These are phyloP conservation scores for Gasterosteus nipponicus DNA, from an alignment of 2,113 vertebrate species.

Conservation along the genomic window DNA sequence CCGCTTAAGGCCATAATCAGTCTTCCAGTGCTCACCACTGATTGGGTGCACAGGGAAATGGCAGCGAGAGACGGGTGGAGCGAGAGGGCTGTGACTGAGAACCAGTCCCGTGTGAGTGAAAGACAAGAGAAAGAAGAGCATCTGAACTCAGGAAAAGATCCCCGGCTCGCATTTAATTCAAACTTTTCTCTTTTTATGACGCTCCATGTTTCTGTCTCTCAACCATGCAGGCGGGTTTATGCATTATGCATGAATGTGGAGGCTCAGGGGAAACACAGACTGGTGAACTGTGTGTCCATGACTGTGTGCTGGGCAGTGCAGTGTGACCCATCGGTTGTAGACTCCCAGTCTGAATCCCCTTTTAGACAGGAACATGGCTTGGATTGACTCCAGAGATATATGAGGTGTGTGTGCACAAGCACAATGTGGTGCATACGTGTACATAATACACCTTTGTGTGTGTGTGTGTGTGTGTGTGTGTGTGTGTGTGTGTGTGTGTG, in stretches of 20 bases:
- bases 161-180: constrained; percentile 20
- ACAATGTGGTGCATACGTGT: constrained; percentile 26
- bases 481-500: constrained; percentile 24
- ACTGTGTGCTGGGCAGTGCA: constrained; percentile 39
- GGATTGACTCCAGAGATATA: constrained; percentile 45
- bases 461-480: constrained; percentile 27
- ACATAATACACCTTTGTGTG: constrained; percentile 13
- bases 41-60: constrained; percentile 61
- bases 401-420: constrained; percentile 47
- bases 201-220: constrained; percentile 28
- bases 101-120: background rate
- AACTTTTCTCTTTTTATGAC: constrained; percentile 45
- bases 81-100: constrained; percentile 30
- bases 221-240: constrained; percentile 29
- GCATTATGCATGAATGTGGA: constrained; percentile 62
- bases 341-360: constrained; percentile 54
- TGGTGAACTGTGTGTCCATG: constrained; percentile 6
- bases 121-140: background rate
- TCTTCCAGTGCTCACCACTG: constrained; percentile 50
- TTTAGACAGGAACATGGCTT: constrained; percentile 61
- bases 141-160: background rate
- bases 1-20: constrained; percentile 44
- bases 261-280: constrained; percentile 14
- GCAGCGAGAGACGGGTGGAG: constrained; percentile 49
- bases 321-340: constrained; percentile 53